Base-by-base conservation (phyloP, 1,140 invertebrate genomes). In the Drosophila navojoa region DNA sequence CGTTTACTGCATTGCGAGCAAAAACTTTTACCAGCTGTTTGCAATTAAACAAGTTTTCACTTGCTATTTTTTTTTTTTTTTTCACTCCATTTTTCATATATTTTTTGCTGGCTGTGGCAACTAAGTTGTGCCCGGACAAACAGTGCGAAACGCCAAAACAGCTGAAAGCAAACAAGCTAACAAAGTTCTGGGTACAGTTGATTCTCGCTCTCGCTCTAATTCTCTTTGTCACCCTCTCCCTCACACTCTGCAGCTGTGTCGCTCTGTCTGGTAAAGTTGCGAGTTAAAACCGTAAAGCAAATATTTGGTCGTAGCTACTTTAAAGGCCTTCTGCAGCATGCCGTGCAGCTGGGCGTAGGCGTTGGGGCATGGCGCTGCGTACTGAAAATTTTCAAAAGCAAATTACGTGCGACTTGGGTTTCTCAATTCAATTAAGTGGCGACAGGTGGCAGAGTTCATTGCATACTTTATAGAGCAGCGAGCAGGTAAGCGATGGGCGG, bases 31-130 rank as follows among this genome's bases (percentile, higher is more conserved):
- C 68, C 79, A 86, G 75, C 78, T 87, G 71, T 69, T 54, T 71
- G 82, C 81, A 86, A 86, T 86, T 86, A 87, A 87, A 86, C 75
- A 87, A 86, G 67, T 86, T 86, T 80, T 60, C n/a, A 40, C 66
- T 71, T 57, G 13, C 9, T 25, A 68, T 60, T 52, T 68, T 60
- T 25, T 25, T 25, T 44, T 44, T 5, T 29, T 29, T 29, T 29
- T 29, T 3, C 35, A 38, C 35, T 38, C 11, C 11, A 38, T 55
- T 35, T 40, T 29, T 25, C 40, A 27, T 7, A 22, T 6, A 42
- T 27, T 16, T 53, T 29, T 53, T 61, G 25, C 58, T 55, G 22
- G 49, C 50, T 16, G 10, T 32, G 11, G 50, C 25, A 52, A 52
- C 50, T 42, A 62, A 62, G 29, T 62, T 40, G 16, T 29, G 15